Conservation (phyloP, 2,113 vertebrate species). For the Neodon shergylaensis region DNA sequence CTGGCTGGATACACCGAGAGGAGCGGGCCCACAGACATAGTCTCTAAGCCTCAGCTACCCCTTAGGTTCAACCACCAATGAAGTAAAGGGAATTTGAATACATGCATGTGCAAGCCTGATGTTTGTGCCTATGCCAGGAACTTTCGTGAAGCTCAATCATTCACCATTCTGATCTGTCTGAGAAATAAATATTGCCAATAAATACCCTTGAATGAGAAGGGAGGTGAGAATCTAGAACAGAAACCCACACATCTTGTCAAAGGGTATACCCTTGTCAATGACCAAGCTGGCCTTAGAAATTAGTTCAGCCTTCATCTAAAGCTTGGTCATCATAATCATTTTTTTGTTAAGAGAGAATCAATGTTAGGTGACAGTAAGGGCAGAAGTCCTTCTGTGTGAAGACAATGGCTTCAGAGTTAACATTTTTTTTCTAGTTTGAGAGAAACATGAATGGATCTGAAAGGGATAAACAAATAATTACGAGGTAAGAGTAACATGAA, state of each 20-base stretch:
- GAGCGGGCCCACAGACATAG: not conserved
- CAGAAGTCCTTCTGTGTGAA: not conserved
- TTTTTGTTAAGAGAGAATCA: not conserved
- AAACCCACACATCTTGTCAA: not conserved
- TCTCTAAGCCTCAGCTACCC: not conserved
- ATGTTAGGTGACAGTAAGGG: not conserved
- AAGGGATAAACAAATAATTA: conserved; percentile 10
- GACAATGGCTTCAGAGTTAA: not conserved
- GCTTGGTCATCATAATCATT: not conserved
- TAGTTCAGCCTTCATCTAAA: not conserved
- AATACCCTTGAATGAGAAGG: not conserved
- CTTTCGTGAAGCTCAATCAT: not conserved
- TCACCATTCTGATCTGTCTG: not conserved
- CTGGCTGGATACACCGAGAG: not conserved
- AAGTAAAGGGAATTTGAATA: not conserved
- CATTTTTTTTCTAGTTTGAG: not conserved
- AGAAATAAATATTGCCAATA: not conserved
- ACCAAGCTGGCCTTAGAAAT: not conserved
- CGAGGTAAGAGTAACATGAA: not conserved
- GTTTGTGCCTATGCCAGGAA: not conserved
- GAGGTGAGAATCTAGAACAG: too few species aligned
- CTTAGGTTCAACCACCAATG: not conserved
- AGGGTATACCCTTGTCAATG: not conserved
- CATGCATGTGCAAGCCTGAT: too few species aligned
- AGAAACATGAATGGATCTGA: not conserved